Percentiles rank a stretch among this genome's conserved stretches.
phyloP scores from a whole-genome alignment of 2,888 invertebrate species.

The Reticulitermes lucifugus region DNA sequence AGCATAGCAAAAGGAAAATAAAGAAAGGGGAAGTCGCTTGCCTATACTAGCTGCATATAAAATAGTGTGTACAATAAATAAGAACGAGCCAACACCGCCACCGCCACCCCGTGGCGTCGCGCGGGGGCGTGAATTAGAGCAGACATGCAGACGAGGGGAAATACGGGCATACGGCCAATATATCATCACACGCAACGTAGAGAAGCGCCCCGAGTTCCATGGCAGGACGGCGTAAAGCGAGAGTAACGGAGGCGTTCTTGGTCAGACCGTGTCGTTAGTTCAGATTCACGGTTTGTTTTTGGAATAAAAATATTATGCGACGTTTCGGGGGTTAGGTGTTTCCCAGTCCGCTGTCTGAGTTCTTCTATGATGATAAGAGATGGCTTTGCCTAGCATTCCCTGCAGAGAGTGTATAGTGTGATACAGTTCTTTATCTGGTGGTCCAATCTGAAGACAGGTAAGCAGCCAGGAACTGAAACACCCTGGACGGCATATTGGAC shows the following conservation, averaged over 20 bases:
- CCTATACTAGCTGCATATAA: slow-evolving; percentile 35
- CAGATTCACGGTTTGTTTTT: no score
- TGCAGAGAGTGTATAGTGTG: no score
- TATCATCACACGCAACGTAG: slow-evolving; percentile 8
- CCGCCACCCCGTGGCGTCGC: background rate
- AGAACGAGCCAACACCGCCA: background rate
- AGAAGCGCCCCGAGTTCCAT: background rate
- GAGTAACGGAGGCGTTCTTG: background rate
- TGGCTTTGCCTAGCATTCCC: no score
- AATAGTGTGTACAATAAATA: slow-evolving; percentile 42
- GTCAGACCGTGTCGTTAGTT: no score
- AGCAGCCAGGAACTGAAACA: no score
- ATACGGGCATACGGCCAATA: slow-evolving; percentile 11
- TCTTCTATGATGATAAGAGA: no score
- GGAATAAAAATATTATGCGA: no score
- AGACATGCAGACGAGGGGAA: background rate
- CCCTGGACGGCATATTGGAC: no score
- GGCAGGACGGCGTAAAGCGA: background rate
- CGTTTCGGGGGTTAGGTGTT: no score
- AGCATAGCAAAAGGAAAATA: background rate
- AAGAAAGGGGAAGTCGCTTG: slow-evolving; percentile 1
- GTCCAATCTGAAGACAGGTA: no score
- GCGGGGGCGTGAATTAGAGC: slow-evolving; percentile 30
- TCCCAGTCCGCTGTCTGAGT: no score
- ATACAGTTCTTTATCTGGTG: no score